Evolutionary conservation across 2,113 vertebrate genomes (phyloP).

Genomic region (Glaucidium brasilianum): DNA sequence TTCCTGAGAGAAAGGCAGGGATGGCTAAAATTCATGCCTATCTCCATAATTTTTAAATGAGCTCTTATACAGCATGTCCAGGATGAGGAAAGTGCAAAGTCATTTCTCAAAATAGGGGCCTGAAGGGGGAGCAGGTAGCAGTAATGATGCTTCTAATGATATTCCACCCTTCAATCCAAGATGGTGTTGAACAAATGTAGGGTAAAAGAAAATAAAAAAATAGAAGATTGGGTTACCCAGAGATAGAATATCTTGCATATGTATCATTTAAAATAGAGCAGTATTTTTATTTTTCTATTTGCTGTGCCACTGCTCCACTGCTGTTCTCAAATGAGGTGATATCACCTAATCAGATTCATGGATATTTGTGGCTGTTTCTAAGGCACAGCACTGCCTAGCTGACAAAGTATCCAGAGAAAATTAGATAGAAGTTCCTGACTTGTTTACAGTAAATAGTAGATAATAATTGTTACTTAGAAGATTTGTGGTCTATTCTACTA

Average conservation of each 20-base stretch:
- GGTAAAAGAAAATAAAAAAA: background rate
- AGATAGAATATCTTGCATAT: background rate
- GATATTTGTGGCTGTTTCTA: background rate
- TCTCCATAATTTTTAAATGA: background rate
- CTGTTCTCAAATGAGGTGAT: background rate
- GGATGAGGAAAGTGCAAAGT: background rate
- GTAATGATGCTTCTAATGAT: background rate
- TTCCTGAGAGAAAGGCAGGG: background rate
- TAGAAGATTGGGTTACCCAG: background rate
- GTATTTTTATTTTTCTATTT: background rate
- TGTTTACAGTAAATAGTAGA: background rate
- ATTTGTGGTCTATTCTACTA: background rate
- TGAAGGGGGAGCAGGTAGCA: background rate
- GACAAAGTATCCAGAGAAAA: background rate
- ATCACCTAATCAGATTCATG: background rate
- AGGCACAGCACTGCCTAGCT: background rate
- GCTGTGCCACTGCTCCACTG: background rate
- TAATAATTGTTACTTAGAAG: background rate
- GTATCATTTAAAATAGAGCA: background rate
- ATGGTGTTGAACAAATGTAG: background rate
- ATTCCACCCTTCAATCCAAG: background rate
- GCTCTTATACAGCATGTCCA: background rate
- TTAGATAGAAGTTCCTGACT: background rate
- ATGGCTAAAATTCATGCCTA: background rate
- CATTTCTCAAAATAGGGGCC: background rate